Evolutionary conservation across 2,888 invertebrate genomes (phyloP), one percentile per base, ranked within the genome.

Genomic region (Dynastes maya): DNA sequence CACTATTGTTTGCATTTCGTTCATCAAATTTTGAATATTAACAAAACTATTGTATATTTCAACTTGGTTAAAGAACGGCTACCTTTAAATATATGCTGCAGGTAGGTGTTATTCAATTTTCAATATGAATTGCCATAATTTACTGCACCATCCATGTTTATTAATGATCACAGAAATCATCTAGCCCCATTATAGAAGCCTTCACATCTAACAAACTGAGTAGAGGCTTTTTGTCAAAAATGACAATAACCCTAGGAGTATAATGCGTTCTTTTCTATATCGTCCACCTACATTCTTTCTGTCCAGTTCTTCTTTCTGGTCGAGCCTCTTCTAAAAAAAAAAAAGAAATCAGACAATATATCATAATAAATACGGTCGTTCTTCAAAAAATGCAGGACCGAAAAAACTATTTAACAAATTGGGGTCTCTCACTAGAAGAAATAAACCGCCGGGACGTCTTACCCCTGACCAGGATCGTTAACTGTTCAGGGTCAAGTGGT

Each of bases 301-400:
- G 32, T 45, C 11, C 45, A 11, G 11, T 45, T 45, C 45, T 45
- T 65, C 22, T 49, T 27, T 49, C 45, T 27, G 11, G 22, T 68
- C 45, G 11, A 16, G 16, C 22, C 27, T 9, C 45, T 22, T 27
- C 9, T n/a, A 22, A 68, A 68, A 68, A 51, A 27, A n/a, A 68
- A 68, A 51, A 51, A 40, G 55, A 65, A 68, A 68, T 68, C 16
- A 72, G 72, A 77, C 81, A 79, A 85, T 86, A 85, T 84, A 86
- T 86, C 86, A 86, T 85, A 84, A 85, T 86, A 85, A 86, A 85
- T 83, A 82, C 82, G 84, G 83, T 84, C 85, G 85, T 86, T 86
- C 85, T 85, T 86, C 86, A 85, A 81, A 83, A 83, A 77, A 79
- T 40, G 37, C 65, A 67, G 65, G 55, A 55, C 72, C 65, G 67